Conservation (phyloP, 2,888 invertebrate species). For the Zaprionus lineosus region DNA sequence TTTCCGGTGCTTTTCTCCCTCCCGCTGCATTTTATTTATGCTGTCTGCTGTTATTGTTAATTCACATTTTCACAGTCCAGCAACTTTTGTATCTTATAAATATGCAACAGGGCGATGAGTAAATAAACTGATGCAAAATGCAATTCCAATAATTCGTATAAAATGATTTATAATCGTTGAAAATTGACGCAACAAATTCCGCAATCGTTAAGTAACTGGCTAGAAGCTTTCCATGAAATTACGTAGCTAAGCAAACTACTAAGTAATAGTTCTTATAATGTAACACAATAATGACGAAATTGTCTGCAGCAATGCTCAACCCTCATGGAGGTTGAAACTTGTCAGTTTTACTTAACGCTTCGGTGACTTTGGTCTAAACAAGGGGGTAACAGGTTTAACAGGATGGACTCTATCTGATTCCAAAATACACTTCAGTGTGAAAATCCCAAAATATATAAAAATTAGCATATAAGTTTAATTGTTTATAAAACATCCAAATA, state of each 20-base stretch:
- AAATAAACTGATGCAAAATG: slow-evolving; percentile 46
- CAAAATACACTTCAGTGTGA: no score
- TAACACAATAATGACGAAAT: slow-evolving; percentile 9
- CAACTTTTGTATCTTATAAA: slow-evolving; percentile 53
- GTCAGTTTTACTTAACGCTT: slow-evolving; percentile 32
- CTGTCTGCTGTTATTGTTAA: slow-evolving; percentile 15
- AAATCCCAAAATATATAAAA: no score
- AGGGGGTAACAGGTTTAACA: background rate
- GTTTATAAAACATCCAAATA: no score
- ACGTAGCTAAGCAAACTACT: no score
- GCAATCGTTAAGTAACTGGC: no score
- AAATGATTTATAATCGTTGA: slow-evolving; percentile 34
- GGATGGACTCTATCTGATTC: background rate
- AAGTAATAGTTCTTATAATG: no score
- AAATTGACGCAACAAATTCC: slow-evolving; percentile 15
- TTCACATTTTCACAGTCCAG: slow-evolving; percentile 40
- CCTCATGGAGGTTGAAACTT: background rate
- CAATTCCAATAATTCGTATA: slow-evolving; percentile 27
- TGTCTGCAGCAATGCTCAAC: background rate
- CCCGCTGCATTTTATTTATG: background rate
- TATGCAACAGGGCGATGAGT: slow-evolving; percentile 54
- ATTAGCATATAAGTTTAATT: no score
- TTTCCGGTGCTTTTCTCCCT: slow-evolving; percentile 1
- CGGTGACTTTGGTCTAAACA: slow-evolving; percentile 20
- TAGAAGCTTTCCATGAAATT: no score